Conservation (phyloP, 2,113 vertebrate species). For the Pangasianodon gigas region DNA sequence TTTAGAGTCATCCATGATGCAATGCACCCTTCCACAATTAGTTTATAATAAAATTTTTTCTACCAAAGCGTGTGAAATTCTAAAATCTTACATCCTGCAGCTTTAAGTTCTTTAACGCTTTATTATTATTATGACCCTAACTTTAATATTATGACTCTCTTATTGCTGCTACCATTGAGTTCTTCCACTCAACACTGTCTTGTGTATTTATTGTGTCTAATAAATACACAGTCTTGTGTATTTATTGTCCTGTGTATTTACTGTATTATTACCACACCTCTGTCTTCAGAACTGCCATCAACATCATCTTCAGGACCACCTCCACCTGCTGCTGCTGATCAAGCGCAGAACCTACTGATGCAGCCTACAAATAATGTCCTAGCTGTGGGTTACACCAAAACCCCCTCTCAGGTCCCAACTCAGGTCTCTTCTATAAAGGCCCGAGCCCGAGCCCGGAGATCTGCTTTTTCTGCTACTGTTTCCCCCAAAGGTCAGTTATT, state of each 20-base stretch:
- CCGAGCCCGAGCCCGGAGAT: neutral
- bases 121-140: neutral
- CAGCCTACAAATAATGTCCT: slow-evolving; percentile 1
- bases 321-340: neutral
- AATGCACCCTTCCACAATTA: neutral
- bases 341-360: neutral
- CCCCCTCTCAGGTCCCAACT: neutral
- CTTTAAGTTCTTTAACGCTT: neutral
- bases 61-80: neutral
- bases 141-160: neutral
- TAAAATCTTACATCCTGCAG: neutral
- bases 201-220: no score
- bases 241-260: neutral
- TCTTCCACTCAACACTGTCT: neutral
- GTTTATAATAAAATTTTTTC: neutral
- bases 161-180: neutral
- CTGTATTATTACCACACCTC: slow-evolving; percentile 18
- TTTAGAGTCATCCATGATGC: neutral
- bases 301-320: neutral
- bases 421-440: slow-evolving; percentile 6
- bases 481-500: slow-evolving; percentile 31
- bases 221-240: neutral
- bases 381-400: neutral
- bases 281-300: slow-evolving; percentile 7
- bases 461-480: neutral